Evolutionary conservation across 2,797 vertebrate genomes (phyloP).

Genomic region (Thaleichthys pacificus): DNA sequence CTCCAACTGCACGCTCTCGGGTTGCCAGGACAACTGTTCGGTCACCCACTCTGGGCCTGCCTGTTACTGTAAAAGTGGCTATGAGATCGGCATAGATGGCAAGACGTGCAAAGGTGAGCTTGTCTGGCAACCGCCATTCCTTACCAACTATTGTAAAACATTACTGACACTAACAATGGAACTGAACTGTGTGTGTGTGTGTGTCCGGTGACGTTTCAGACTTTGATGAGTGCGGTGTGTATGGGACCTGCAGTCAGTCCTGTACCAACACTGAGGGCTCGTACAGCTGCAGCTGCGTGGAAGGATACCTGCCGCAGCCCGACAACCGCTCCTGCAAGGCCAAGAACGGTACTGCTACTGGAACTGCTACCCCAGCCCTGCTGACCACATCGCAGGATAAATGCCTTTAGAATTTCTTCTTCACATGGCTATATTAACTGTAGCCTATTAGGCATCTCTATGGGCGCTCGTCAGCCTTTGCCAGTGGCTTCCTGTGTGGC

Average conservation of each 20-base stretch:
- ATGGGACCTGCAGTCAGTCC: constrained; percentile 95
- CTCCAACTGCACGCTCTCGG: constrained; percentile 79
- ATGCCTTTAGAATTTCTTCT: no score
- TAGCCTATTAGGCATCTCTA: no score
- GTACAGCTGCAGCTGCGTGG: constrained; percentile 93
- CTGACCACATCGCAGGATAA: no score
- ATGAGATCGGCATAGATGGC: constrained; percentile 84
- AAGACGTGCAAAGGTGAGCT: constrained; percentile 90
- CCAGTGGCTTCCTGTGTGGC: neutral
- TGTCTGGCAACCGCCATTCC: neutral
- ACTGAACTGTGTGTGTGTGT: neutral
- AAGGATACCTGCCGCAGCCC: constrained; percentile 91
- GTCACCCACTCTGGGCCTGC: constrained; percentile 78
- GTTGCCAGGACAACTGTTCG: constrained; percentile 88
- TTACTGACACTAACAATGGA: neutral
- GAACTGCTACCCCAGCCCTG: neutral
- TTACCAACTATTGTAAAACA: neutral
- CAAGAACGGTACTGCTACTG: constrained; percentile 83
- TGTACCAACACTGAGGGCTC: constrained; percentile 90
- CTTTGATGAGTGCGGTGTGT: constrained; percentile 90
- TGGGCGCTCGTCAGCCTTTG: no score
- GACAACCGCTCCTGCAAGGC: constrained; percentile 98
- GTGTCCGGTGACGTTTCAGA: constrained; percentile 69
- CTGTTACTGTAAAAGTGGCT: constrained; percentile 92
- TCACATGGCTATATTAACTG: no score